Base-by-base conservation (phyloP, 1,140 invertebrate species). In the Drosophila mayri region DNA sequence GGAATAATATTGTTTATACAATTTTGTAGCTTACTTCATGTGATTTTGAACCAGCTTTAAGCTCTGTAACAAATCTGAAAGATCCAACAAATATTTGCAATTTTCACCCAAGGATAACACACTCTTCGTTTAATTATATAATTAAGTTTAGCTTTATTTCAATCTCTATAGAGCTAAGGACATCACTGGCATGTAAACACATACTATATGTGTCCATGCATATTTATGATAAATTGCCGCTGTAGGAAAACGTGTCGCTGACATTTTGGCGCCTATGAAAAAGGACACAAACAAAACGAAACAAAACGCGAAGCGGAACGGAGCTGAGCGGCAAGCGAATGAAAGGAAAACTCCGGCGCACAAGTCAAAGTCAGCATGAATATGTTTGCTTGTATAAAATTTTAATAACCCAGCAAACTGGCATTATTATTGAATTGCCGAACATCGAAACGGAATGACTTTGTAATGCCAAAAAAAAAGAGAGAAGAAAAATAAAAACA, bases 141-240 rank as follows among this genome's bases (percentile, higher is more conserved):
- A 25, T 38, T 38, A 38, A 11, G 14, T 38, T n/a, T 55, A 55
- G 52, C 52, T 55, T 25, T 25, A 38, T 38, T 4, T 11, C 3
- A 16, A 14, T 1, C 0, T 2, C 35, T 2, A 16, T 11, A n/a
- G 20, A 22, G 2, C 14, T 11, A 5, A 5, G 35, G 9, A 2
- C 52, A 55, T 55, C 52, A n/a, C 52, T 57, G 16, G 3, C 41
- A 20, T 49, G 58, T 61, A 55, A 49, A 35, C 52, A 55, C 22
- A 46, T 66, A n/a, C 16, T 38, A 32, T 58, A 50, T 64, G 60
- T 73, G 59, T 72, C 58, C 65, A 62, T 81, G 79, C 67, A 88
- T 87, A 88, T 87, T 87, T 87, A 88, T 87, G 83, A 87, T 87
- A 87, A 88, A 87, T 87, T 87, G 83, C 73, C 61, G 71, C 64